A percentile compares a stretch with the other conserved stretches of the same genome.
Conservation (phyloP, 2,797 vertebrate genomes). For the Manis crassicaudata region DNA sequence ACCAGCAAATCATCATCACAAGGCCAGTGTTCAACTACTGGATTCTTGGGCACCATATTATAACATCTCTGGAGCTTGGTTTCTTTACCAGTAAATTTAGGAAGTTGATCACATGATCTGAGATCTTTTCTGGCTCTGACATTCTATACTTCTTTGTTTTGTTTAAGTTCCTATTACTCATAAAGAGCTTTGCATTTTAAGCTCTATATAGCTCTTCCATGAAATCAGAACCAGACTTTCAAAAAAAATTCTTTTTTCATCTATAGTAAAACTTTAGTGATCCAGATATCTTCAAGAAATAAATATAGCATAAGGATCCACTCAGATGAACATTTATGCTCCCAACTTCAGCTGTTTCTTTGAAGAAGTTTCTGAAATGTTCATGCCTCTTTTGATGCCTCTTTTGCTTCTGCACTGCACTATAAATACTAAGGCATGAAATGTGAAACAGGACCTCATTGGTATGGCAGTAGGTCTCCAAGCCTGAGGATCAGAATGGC, state of each 20-base stretch:
- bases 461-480: neutral
- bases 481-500: neutral
- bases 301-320: neutral
- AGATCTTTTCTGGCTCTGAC: neutral
- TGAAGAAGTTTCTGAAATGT: neutral
- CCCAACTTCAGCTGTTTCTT: neutral
- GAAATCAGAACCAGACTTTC: neutral
- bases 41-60: neutral
- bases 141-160: neutral
- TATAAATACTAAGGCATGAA: neutral
- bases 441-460: neutral
- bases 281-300: neutral
- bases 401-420: neutral
- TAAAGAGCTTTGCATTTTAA: conserved; percentile 12
- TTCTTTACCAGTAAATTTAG: neutral
- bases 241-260: neutral
- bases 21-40: neutral
- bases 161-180: neutral
- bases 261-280: neutral
- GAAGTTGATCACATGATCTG: neutral
- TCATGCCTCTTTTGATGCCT: neutral
- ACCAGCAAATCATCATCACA: neutral
- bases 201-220: neutral
- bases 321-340: neutral
- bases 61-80: neutral